A percentile compares a stretch with the other conserved stretches of the same genome.
These are phyloP conservation scores for Eulemur mongoz DNA, from an alignment of 2,797 vertebrate genomes.

Conservation along the genomic window DNA sequence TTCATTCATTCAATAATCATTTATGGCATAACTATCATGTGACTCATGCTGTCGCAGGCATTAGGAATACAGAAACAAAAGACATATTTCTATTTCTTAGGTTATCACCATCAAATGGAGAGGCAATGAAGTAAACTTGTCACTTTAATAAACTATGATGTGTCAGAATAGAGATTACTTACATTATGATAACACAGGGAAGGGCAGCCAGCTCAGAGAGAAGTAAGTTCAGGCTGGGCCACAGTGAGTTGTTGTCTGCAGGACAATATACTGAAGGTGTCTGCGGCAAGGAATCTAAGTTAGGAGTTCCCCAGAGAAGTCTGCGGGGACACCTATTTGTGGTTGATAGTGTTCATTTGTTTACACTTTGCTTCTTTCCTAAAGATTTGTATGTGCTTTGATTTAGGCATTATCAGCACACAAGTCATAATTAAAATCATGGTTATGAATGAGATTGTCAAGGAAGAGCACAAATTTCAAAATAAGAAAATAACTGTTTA, in stretches of 20 bases:
- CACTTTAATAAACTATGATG: background rate
- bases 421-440: slow-evolving; percentile 22
- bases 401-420: background rate
- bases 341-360: background rate
- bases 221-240: background rate
- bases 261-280: background rate
- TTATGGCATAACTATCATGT: background rate
- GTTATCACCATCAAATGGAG: background rate
- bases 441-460: background rate
- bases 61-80: background rate
- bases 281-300: background rate
- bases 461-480: background rate
- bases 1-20: background rate
- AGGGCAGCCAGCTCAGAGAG: background rate
- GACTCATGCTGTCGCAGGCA: background rate
- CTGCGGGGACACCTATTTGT: background rate
- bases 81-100: background rate
- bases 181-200: background rate
- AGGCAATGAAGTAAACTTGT: background rate
- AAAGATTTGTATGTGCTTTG: background rate
- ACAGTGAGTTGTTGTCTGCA: background rate
- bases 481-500: background rate
- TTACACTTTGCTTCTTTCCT: background rate
- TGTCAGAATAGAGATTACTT: background rate
- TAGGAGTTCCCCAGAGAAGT: background rate